Percentiles rank a stretch among this genome's conserved stretches.
Evolutionary conservation across 2,113 vertebrate species (phyloP).

Genomic region (Malurus melanocephalus): DNA sequence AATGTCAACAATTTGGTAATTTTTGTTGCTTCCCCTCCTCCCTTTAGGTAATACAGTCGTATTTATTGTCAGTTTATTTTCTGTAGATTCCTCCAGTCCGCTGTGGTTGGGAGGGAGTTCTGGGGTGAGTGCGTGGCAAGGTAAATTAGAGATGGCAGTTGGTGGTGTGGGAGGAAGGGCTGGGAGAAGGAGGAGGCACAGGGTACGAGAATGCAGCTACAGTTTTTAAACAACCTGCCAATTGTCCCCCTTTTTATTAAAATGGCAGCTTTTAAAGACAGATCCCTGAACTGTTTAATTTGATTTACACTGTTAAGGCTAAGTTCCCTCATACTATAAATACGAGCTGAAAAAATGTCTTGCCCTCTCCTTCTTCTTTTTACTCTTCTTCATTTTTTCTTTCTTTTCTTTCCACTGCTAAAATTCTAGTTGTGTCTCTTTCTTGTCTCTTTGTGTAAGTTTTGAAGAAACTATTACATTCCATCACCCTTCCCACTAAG

Average conservation of each 20-base stretch:
- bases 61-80: constrained; percentile 62
- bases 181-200: not conserved
- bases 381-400: accelerated
- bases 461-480: constrained; percentile 63
- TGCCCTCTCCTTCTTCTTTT: not conserved
- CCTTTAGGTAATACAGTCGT: constrained; percentile 19
- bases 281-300: constrained; percentile 19
- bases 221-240: constrained; percentile 62
- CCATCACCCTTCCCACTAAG: constrained; percentile 67
- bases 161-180: constrained; percentile 18
- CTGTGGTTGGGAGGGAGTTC: constrained; percentile 47
- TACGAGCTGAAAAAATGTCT: constrained; percentile 24
- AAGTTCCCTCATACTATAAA: constrained; percentile 71
- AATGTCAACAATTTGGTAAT: constrained; percentile 45
- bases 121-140: constrained; percentile 61
- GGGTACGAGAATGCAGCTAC: not conserved
- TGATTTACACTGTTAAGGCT: constrained; percentile 45
- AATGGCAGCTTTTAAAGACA: constrained; percentile 42
- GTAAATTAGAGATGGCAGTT: constrained; percentile 59
- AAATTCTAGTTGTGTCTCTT: constrained; percentile 36
- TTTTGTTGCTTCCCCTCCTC: constrained; percentile 17
- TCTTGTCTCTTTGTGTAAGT: constrained; percentile 37
- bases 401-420: not conserved
- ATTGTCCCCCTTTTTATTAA: constrained; percentile 37
- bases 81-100: constrained; percentile 42